Conservation (phyloP, 2,113 vertebrate genomes). For the Lepidothrix coronata region DNA sequence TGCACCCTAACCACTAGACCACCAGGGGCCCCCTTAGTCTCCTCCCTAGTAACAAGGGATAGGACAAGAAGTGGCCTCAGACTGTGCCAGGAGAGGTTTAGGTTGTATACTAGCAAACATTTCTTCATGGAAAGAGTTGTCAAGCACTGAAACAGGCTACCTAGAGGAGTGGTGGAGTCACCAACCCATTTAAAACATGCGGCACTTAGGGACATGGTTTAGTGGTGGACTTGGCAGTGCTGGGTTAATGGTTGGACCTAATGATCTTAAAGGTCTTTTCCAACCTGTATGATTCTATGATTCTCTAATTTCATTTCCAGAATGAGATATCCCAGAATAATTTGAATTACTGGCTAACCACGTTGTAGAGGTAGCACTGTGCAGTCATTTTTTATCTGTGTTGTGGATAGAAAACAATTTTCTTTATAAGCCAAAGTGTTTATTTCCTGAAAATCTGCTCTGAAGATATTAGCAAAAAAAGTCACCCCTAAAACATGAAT, state of each 20-base stretch:
- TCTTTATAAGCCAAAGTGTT: not conserved
- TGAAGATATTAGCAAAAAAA: not conserved
- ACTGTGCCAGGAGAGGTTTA: not conserved
- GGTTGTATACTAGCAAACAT: not conserved
- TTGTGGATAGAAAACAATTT: not conserved
- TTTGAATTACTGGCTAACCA: not conserved
- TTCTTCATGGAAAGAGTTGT: not conserved
- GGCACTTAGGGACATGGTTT: not conserved
- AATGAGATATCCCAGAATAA: not conserved
- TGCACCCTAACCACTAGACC: too few species aligned
- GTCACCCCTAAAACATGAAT: not conserved
- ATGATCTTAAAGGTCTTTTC: not conserved
- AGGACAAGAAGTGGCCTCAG: not conserved
- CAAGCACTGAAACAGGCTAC: not conserved
- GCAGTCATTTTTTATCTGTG: not conserved
- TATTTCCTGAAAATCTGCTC: not conserved
- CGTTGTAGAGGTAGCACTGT: not conserved
- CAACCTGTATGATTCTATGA: not conserved
- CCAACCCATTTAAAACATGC: not conserved
- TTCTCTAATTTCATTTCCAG: not conserved
- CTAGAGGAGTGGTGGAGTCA: not conserved
- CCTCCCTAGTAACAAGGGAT: accelerated
- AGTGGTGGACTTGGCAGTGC: accelerated
- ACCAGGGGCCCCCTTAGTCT: too few species aligned
- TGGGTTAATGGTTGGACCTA: not conserved